These are phyloP conservation scores for Melitaea athalia DNA, from an alignment of 2,888 invertebrate genomes.

Conservation along the genomic window DNA sequence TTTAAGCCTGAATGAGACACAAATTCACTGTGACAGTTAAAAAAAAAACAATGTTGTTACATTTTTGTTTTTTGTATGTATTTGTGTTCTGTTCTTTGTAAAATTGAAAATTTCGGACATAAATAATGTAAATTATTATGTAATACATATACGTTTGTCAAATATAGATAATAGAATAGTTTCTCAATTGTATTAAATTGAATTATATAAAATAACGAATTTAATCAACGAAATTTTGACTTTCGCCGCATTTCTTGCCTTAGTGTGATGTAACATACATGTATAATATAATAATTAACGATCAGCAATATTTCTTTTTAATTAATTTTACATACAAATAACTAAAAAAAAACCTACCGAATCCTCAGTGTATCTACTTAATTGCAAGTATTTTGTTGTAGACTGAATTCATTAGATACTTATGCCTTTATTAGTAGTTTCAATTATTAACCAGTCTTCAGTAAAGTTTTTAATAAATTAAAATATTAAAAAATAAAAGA, in stretches of 20 bases:
- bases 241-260: conserved; percentile 25
- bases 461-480: too few species aligned
- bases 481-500: not conserved
- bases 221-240: conserved; percentile 33
- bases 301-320: conserved; percentile 2
- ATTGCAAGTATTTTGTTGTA: not conserved
- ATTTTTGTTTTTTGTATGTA: not conserved
- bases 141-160: conserved; percentile 27
- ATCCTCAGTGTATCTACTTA: not conserved
- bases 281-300: conserved; percentile 14
- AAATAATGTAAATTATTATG: conserved; percentile 10
- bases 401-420: not conserved
- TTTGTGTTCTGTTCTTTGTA: not conserved
- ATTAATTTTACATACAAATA: not conserved
- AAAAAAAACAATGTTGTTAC: not conserved
- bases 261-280: conserved; percentile 13
- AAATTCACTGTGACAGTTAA: not conserved
- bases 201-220: conserved; percentile 30
- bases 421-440: not conserved
- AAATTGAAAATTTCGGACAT: conserved; percentile 7
- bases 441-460: too few species aligned
- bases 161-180: conserved; percentile 28
- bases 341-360: not conserved
- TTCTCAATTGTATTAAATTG: conserved; percentile 18
- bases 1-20: not conserved